Conservation (phyloP, 2,888 invertebrate species). For the Bedellia somnulentella region DNA sequence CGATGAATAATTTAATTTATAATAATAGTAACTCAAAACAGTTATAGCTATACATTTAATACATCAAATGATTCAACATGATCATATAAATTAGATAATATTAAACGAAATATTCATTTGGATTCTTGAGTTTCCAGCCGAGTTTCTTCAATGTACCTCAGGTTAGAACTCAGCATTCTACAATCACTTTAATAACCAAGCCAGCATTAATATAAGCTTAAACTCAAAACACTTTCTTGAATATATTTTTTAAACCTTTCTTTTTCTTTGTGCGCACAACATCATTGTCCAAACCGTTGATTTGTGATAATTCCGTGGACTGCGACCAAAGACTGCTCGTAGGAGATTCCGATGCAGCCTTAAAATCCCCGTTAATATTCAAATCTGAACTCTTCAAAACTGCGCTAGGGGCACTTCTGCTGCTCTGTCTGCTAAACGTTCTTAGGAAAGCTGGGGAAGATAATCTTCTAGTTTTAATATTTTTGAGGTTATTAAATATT, state of each 20-base stretch:
- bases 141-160: slow-evolving; percentile 4
- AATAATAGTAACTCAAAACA: slow-evolving; percentile 7
- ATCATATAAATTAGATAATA: too few relatives aligned
- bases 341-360: slow-evolving; percentile 43
- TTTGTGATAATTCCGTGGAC: slow-evolving; percentile 42
- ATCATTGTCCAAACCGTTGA: slow-evolving; percentile 15
- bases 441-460: slow-evolving; percentile 64
- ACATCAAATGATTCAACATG: too few relatives aligned
- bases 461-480: slow-evolving; percentile 53
- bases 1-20: slow-evolving; percentile 22
- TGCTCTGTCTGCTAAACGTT: slow-evolving; percentile 54
- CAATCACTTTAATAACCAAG: too few relatives aligned
- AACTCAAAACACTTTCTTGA: slow-evolving; percentile 81
- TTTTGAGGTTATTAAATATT: slow-evolving; percentile 48
- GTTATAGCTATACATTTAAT: too few relatives aligned
- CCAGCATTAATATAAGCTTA: too few relatives aligned
- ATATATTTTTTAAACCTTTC: slow-evolving; percentile 73
- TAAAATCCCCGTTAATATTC: slow-evolving; percentile 38
- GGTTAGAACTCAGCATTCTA: too few relatives aligned
- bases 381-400: slow-evolving; percentile 30
- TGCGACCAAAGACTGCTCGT: slow-evolving; percentile 51
- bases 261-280: slow-evolving; percentile 55
- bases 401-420: slow-evolving; percentile 40
- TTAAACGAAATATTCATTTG: too few relatives aligned
- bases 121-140: too few relatives aligned